These are phyloP conservation scores for Tetropium fuscum DNA, from an alignment of 2,888 invertebrate species.

Conservation along the genomic window DNA sequence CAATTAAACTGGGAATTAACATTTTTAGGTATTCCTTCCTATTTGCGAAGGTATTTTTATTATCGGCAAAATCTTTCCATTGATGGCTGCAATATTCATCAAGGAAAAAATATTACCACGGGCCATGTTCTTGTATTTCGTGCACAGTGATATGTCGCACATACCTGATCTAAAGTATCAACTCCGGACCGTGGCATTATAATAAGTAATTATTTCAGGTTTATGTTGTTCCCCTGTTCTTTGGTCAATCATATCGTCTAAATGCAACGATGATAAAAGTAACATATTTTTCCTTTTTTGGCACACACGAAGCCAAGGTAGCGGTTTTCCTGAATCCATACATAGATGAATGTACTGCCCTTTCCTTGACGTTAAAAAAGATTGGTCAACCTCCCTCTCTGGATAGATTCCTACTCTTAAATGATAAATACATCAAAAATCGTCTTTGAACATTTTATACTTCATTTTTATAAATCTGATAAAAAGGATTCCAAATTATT, in stretches of 20 bases:
- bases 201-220: conserved; percentile 3
- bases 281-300: conserved; percentile 5
- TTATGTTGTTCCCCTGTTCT: background rate
- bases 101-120: background rate
- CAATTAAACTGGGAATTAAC: background rate
- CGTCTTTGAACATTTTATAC: too few relatives aligned
- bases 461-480: too few relatives aligned
- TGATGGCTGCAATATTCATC: background rate
- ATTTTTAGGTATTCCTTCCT: background rate
- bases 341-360: conserved; percentile 5
- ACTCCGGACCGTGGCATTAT: background rate
- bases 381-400: background rate
- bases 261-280: conserved; percentile 1
- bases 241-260: conserved; percentile 1
- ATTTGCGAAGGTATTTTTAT: background rate
- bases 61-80: background rate
- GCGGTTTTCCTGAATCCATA: conserved; percentile 9
- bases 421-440: too few relatives aligned
- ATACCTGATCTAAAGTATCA: background rate
- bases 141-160: background rate
- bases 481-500: too few relatives aligned
- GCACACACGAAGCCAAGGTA: conserved; percentile 3
- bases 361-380: background rate
- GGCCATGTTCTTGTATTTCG: background rate
- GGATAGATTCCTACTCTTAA: too few relatives aligned